A percentile compares a stretch with the other conserved stretches of the same genome.
Conservation (phyloP, 1,140 invertebrate species). For the Polypedilum pembai region DNA sequence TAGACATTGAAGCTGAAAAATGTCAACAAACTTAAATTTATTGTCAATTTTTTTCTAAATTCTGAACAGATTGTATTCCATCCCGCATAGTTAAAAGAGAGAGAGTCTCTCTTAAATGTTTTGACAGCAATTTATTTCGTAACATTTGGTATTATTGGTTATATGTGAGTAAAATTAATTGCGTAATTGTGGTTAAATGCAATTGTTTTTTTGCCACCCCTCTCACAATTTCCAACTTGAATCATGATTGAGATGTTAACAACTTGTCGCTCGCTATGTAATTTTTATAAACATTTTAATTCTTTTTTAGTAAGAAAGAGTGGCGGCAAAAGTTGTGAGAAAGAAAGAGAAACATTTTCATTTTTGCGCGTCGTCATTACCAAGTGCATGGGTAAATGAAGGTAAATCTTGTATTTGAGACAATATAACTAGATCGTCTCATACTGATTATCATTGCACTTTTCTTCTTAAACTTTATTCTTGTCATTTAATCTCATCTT, state of each 20-base stretch:
- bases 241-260: conserved; percentile 23
- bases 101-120: no score
- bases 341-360: neutral
- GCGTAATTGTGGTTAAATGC: conserved; percentile 1
- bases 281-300: conserved; percentile 8
- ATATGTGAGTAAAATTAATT: conserved; percentile 1
- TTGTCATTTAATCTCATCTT: conserved; percentile 18
- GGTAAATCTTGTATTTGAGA: neutral
- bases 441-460: neutral
- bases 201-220: neutral
- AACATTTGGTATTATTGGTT: conserved; percentile 22
- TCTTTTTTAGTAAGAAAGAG: neutral
- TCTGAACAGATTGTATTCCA: no score
- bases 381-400: neutral
- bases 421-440: conserved; percentile 12
- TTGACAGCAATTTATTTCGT: neutral
- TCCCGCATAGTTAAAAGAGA: no score
- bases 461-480: neutral
- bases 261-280: conserved; percentile 8
- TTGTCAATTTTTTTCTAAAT: no score
- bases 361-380: conserved; percentile 4
- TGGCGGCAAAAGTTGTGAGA: neutral
- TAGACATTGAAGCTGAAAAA: no score
- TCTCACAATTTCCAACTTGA: neutral
- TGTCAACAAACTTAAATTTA: no score